A percentile compares a stretch with the other conserved stretches of the same genome.
These are phyloP conservation scores for Anastrepha ludens DNA, from an alignment of 1,140 invertebrate genomes.

Conservation along the genomic window DNA sequence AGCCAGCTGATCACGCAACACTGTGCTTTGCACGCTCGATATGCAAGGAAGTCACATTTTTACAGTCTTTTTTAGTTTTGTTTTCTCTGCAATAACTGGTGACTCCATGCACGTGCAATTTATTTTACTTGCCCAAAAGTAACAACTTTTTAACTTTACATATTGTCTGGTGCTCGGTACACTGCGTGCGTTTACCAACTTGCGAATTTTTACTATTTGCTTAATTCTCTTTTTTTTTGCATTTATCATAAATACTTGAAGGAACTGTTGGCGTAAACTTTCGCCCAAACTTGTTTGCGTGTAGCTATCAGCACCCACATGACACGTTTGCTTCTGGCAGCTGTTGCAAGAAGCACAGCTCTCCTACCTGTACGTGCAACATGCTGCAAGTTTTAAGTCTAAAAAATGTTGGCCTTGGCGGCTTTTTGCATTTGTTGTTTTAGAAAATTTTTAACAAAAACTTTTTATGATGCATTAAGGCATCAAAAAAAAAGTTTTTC, in stretches of 20 bases:
- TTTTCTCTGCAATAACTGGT: slow-evolving; percentile 14
- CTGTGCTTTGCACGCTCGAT: not conserved
- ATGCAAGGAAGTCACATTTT: not conserved
- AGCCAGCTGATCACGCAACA: too few relatives aligned
- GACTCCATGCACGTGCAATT: slow-evolving; percentile 37
- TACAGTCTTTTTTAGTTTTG: not conserved
- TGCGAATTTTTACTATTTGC: slow-evolving; percentile 2
- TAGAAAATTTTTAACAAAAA: slow-evolving; percentile 27
- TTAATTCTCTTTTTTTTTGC: not conserved
- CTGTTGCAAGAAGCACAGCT: slow-evolving; percentile 27
- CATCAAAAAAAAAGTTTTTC: slow-evolving; percentile 13
- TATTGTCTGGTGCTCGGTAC: not conserved
- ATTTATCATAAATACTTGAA: slow-evolving; percentile 48
- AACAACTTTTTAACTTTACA: not conserved
- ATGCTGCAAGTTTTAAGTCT: not conserved
- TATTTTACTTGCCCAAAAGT: slow-evolving; percentile 10
- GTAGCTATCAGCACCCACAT: slow-evolving; percentile 44
- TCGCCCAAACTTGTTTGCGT: slow-evolving; percentile 35
- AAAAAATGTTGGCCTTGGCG: slow-evolving; percentile 36
- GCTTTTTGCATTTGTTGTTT: not conserved
- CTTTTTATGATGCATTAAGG: slow-evolving; percentile 39
- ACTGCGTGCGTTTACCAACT: too few relatives aligned
- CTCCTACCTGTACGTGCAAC: slow-evolving; percentile 25
- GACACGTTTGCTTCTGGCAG: slow-evolving; percentile 46
- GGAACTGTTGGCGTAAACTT: slow-evolving; percentile 45